phyloP scores from a whole-genome alignment of 1,140 invertebrate genomes.

The Papilio glaucus region DNA sequence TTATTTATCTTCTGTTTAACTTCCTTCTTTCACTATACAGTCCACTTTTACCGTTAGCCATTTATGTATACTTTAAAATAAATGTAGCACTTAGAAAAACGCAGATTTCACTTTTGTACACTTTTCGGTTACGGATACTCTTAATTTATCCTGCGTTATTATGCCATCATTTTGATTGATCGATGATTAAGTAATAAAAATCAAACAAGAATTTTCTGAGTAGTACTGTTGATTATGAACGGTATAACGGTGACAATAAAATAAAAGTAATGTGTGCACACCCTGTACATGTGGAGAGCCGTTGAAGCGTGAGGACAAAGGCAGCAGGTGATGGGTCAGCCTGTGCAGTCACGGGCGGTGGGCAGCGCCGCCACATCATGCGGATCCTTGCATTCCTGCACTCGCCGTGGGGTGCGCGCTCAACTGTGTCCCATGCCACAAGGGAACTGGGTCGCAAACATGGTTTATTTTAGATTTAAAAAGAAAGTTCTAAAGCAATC shows the following conservation, averaged over 20 bases:
- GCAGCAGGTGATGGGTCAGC: constrained; percentile 71
- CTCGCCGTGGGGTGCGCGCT: constrained; percentile 60
- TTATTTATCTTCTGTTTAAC: constrained; percentile 3
- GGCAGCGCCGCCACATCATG: constrained; percentile 45
- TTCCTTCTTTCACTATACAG: background rate
- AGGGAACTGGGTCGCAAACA: constrained; percentile 39
- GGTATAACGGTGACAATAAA: background rate
- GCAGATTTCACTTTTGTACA: background rate
- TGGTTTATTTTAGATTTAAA: constrained; percentile 7
- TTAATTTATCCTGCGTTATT: too few relatives aligned
- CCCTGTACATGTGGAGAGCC: constrained; percentile 40
- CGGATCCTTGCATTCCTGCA: constrained; percentile 47
- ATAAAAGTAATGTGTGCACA: background rate
- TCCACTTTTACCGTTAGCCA: background rate
- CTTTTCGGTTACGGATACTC: background rate
- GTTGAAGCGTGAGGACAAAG: constrained; percentile 67
- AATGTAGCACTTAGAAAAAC: background rate
- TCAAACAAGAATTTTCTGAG: background rate
- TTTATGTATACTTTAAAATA: background rate
- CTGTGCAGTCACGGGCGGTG: constrained; percentile 72
- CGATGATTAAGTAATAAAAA: background rate
- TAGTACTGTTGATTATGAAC: background rate
- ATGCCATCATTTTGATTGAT: too few relatives aligned
- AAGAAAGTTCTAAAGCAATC: constrained; percentile 4
- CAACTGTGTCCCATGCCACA: constrained; percentile 61